Evolutionary conservation across 2,888 invertebrate genomes (phyloP).

Genomic region (Callimorpha dominula): DNA sequence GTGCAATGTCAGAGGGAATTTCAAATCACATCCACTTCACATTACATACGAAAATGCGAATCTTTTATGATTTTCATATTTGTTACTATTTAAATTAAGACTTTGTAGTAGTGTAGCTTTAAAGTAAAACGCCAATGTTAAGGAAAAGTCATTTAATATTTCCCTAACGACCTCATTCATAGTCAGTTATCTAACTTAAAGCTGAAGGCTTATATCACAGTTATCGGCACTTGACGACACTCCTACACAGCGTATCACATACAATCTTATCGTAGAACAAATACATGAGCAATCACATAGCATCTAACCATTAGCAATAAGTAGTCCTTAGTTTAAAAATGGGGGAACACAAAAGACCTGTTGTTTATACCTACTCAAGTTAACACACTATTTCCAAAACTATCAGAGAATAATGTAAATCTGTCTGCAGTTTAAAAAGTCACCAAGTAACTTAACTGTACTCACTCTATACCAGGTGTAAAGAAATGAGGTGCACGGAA

Average conservation of each 20-base stretch:
- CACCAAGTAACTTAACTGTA: background rate
- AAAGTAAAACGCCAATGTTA: background rate
- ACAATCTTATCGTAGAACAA: constrained; percentile 54
- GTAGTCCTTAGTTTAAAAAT: background rate
- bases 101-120: too few relatives aligned
- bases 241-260: constrained; percentile 51
- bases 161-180: constrained; percentile 22
- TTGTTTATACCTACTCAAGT: background rate
- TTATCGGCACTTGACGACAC: constrained; percentile 49
- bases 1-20: too few relatives aligned
- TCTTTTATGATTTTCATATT: too few relatives aligned
- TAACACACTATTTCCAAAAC: too few relatives aligned
- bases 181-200: constrained; percentile 45
- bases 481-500: too few relatives aligned
- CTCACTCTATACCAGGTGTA: background rate
- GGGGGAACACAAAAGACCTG: background rate
- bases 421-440: too few relatives aligned
- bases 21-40: too few relatives aligned
- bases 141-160: constrained; percentile 32
- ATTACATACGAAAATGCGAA: too few relatives aligned
- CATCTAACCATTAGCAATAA: constrained; percentile 7
- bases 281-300: constrained; percentile 23
- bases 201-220: constrained; percentile 58
- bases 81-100: too few relatives aligned
- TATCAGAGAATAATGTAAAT: too few relatives aligned